These are phyloP conservation scores for Dexiosoma caninum DNA, from an alignment of 2,888 invertebrate species.

Conservation along the genomic window DNA sequence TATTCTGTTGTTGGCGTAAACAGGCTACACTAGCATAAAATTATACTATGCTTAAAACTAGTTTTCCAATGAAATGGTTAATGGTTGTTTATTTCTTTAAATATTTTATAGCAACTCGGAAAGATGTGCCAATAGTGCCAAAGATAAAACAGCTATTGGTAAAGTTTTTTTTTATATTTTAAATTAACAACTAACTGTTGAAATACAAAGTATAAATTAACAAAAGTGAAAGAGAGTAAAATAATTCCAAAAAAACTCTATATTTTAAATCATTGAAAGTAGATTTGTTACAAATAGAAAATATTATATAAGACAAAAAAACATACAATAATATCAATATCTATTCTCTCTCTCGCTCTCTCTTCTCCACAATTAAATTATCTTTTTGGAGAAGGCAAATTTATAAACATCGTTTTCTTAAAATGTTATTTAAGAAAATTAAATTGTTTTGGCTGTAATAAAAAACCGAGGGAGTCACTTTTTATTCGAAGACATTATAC, in stretches of 20 bases:
- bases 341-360: not conserved
- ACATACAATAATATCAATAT: not conserved
- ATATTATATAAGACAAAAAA: conserved; percentile 9
- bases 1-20: conserved; percentile 57
- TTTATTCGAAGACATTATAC: not conserved
- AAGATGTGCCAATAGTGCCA: conserved; percentile 44
- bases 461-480: conserved; percentile 1
- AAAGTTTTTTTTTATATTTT: conserved; percentile 35
- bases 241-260: not conserved
- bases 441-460: not conserved
- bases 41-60: not conserved
- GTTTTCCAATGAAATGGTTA: conserved; percentile 32
- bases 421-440: conserved; percentile 23
- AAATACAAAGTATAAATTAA: not conserved
- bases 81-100: conserved; percentile 49
- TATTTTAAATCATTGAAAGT: conserved; percentile 6
- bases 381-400: not conserved
- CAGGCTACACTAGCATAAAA: conserved; percentile 45
- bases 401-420: conserved; percentile 7
- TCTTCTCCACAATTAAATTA: not conserved
- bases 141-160: conserved; percentile 44
- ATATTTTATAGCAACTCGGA: conserved; percentile 28
- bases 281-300: conserved; percentile 47
- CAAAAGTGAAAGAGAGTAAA: not conserved
- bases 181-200: conserved; percentile 39